Percentiles rank a stretch among this genome's conserved stretches.
phyloP scores from a whole-genome alignment of 1,140 invertebrate genomes.

The Drosophila kikkawai region DNA sequence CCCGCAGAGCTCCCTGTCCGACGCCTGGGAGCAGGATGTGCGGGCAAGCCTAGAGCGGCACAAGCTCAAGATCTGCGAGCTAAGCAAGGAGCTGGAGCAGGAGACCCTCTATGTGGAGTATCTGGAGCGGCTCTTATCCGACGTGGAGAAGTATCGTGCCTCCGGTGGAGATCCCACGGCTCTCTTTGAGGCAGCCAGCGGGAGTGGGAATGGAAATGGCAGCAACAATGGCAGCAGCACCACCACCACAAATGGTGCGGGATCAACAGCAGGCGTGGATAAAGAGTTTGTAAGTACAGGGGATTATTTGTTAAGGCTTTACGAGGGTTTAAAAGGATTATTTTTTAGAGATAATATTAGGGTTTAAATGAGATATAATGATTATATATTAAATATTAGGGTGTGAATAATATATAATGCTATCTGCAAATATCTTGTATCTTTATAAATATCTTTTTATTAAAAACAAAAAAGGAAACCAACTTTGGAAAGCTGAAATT shows the following conservation, averaged over 20 bases:
- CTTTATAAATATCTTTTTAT: no score
- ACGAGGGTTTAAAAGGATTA: background rate
- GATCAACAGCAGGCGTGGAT: constrained; percentile 42
- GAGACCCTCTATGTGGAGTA: constrained; percentile 96
- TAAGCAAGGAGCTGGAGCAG: constrained; percentile 94
- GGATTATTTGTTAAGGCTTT: background rate
- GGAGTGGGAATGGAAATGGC: constrained; percentile 20
- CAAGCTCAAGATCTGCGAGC: constrained; percentile 91
- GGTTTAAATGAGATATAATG: no score
- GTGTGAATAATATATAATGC: no score
- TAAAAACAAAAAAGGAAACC: no score
- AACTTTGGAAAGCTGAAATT: no score
- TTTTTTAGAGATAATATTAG: background rate
- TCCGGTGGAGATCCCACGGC: constrained; percentile 85
- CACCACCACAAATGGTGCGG: constrained; percentile 46
- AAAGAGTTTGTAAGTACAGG: constrained; percentile 71
- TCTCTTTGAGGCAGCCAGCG: constrained; percentile 79
- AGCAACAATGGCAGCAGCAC: constrained; percentile 19
- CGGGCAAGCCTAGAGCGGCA: constrained; percentile 94
- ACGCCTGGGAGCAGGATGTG: constrained; percentile 96
- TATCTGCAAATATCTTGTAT: no score
- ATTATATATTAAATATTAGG: no score
- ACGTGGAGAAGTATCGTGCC: constrained; percentile 91
- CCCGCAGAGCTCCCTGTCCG: constrained; percentile 94
- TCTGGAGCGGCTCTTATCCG: constrained; percentile 92